These are phyloP conservation scores for Microplitis mediator DNA, from an alignment of 1,140 invertebrate genomes.

Conservation along the genomic window DNA sequence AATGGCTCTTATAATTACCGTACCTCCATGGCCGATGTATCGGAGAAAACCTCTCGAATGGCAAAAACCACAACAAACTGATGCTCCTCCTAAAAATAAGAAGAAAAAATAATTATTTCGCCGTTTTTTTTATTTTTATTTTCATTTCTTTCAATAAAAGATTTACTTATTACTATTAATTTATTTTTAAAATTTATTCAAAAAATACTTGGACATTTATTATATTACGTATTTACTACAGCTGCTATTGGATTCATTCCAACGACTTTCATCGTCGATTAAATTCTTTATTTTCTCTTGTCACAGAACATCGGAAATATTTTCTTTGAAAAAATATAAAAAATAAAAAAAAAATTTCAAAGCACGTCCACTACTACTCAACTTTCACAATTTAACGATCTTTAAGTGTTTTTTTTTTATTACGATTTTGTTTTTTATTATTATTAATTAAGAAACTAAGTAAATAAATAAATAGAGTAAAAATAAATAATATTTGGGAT, in stretches of 20 bases:
- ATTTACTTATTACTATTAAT: too few species aligned
- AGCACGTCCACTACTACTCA: background rate
- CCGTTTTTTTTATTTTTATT: too few species aligned
- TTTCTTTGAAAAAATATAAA: slow-evolving; percentile 7
- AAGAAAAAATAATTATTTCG: slow-evolving; percentile 51
- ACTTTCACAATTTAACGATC: slow-evolving; percentile 16
- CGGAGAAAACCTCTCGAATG: slow-evolving; percentile 85
- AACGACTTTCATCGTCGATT: slow-evolving; percentile 23
- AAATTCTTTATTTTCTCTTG: slow-evolving; percentile 25
- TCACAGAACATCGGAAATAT: slow-evolving; percentile 4
- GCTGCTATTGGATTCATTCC: slow-evolving; percentile 17
- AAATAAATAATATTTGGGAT: background rate
- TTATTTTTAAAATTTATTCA: too few species aligned
- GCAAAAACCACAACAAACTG: slow-evolving; percentile 74
- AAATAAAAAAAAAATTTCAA: background rate
- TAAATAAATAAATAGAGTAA: too few species aligned
- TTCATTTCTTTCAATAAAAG: too few species aligned
- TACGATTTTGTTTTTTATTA: too few species aligned
- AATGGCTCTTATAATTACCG: slow-evolving; percentile 80
- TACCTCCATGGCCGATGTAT: slow-evolving; percentile 95
- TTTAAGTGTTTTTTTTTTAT: too few species aligned
- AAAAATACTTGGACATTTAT: too few species aligned
- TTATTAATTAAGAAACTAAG: too few species aligned
- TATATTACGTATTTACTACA: background rate
- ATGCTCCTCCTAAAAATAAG: slow-evolving; percentile 48